A percentile compares a stretch with the other conserved stretches of the same genome.
phyloP scores from a whole-genome alignment of 2,113 vertebrate genomes.

The Mirza zaza region DNA sequence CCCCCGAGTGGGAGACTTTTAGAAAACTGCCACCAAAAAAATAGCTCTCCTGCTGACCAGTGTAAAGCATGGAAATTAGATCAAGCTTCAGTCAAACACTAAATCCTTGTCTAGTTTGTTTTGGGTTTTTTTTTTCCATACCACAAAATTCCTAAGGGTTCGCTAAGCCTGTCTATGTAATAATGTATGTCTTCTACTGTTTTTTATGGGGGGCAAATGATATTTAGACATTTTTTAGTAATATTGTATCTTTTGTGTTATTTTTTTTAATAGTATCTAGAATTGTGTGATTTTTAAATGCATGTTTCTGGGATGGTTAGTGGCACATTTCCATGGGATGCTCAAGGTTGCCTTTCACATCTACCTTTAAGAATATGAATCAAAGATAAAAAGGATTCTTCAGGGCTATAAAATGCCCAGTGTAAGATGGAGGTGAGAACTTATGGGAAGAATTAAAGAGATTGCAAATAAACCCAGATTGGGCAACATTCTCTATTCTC shows the following conservation, averaged over 20 bases:
- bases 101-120: slow-evolving; percentile 51
- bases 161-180: not conserved
- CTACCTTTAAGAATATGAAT: not conserved
- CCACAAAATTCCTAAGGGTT: not conserved
- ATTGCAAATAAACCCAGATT: not conserved
- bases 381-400: not conserved
- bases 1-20: slow-evolving; percentile 38
- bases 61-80: slow-evolving; percentile 58
- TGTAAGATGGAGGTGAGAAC: not conserved
- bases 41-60: slow-evolving; percentile 2
- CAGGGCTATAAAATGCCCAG: not conserved
- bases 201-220: slow-evolving; percentile 40
- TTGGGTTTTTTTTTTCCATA: not conserved
- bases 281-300: slow-evolving; percentile 66
- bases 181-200: slow-evolving; percentile 2
- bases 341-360: slow-evolving; percentile 2
- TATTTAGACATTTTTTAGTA: slow-evolving; percentile 52
- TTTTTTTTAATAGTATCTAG: slow-evolving; percentile 53
- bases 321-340: not conserved
- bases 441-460: not conserved
- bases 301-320: slow-evolving; percentile 62
- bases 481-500: not conserved
- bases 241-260: slow-evolving; percentile 47
- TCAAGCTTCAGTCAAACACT: slow-evolving; percentile 28
- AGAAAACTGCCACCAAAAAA: slow-evolving; percentile 6